A percentile compares a stretch with the other conserved stretches of the same genome.
These are phyloP conservation scores for Acanthosepion pharaonis DNA, from an alignment of 2,888 invertebrate genomes.

Conservation along the genomic window DNA sequence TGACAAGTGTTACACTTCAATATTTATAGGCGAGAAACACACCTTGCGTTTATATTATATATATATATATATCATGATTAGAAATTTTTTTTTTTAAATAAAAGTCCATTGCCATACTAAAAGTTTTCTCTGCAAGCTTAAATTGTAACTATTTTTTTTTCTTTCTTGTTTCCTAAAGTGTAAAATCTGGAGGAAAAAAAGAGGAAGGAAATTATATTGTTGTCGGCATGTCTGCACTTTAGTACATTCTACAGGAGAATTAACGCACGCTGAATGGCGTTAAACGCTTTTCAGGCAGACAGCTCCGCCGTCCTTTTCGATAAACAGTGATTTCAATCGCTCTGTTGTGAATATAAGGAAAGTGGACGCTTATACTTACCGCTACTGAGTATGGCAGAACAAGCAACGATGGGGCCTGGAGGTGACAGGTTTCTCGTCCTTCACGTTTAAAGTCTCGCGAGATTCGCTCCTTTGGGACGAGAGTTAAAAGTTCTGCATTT, in stretches of 20 bases:
- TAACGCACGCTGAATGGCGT: not conserved
- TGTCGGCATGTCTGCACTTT: not conserved
- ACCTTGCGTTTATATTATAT: too few species aligned
- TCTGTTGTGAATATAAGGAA: not conserved
- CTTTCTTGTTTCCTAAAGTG: too few species aligned
- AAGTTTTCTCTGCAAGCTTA: too few species aligned
- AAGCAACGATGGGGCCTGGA: not conserved
- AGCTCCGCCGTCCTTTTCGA: not conserved
- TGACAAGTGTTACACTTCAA: too few species aligned
- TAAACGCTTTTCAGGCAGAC: not conserved
- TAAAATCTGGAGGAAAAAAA: too few species aligned
- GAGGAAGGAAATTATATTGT: too few species aligned
- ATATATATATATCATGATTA: too few species aligned
- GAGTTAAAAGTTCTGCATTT: slow-evolving; percentile 4
- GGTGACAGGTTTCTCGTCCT: not conserved
- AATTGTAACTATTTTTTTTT: too few species aligned
- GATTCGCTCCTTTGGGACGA: not conserved
- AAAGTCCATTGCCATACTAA: too few species aligned
- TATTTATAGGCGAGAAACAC: too few species aligned
- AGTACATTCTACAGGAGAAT: not conserved
- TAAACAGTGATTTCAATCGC: not conserved
- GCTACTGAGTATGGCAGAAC: not conserved
- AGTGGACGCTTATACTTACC: not conserved
- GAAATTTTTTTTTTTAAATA: too few species aligned
- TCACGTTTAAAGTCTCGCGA: not conserved